These are phyloP conservation scores for Fabriciana adippe DNA, from an alignment of 2,888 invertebrate genomes.

Conservation along the genomic window DNA sequence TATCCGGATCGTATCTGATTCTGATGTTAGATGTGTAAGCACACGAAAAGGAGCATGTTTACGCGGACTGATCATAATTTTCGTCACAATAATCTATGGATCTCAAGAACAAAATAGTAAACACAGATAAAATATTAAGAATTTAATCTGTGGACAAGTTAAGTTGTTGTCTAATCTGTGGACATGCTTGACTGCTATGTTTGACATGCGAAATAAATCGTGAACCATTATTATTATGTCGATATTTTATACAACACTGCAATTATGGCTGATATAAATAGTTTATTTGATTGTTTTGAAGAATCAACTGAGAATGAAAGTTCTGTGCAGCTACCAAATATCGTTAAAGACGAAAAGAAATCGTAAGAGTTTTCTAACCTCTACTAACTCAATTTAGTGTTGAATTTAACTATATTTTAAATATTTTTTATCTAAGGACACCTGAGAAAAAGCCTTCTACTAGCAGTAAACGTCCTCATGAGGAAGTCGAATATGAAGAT, in stretches of 20 bases:
- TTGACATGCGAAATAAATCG: neutral
- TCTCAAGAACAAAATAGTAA: no score
- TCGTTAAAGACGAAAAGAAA: constrained; percentile 48
- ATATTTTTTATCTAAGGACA: constrained; percentile 14
- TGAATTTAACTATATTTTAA: neutral
- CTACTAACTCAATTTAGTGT: neutral
- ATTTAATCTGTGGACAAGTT: no score
- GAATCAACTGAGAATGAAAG: constrained; percentile 55
- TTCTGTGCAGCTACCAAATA: constrained; percentile 57
- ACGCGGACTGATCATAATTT: no score
- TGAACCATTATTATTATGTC: constrained; percentile 5
- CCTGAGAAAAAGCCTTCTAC: constrained; percentile 43
- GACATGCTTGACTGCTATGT: no score
- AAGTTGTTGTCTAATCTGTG: no score
- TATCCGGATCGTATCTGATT: no score
- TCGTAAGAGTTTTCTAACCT: constrained; percentile 56
- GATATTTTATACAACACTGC: neutral
- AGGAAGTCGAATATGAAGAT: constrained; percentile 63
- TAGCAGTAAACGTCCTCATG: constrained; percentile 63
- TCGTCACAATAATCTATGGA: no score
- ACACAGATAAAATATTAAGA: no score
- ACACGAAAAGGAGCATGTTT: no score
- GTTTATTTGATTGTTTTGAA: constrained; percentile 74
- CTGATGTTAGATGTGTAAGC: no score
- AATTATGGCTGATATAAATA: constrained; percentile 63